Evolutionary conservation across 1,140 invertebrate species (phyloP), one percentile per base, ranked within the genome.

Genomic region (Heliconius congener): DNA sequence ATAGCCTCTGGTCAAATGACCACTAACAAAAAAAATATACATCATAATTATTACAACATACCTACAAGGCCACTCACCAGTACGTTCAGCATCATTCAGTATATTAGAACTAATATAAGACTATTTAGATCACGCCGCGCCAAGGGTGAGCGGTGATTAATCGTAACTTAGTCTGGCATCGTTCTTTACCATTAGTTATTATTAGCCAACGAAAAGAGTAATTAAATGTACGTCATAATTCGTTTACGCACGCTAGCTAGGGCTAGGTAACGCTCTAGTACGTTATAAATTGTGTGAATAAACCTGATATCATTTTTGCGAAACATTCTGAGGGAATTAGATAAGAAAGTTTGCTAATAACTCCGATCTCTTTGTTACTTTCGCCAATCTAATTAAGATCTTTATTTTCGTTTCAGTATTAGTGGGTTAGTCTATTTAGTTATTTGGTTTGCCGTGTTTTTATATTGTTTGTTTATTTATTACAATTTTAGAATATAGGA

Each of bases 111-210:
- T 86, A 82, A 84, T 84, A 76, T 71, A 77, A 79, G 82, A 83
- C 82, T 78, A 87, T 84, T 83, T 85, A 83, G 83, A 86, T 80
- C 83, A 85, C 83, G 81, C 80, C 84, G 77, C 83, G 82, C 81
- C 87, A 89, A 88, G 86, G 83, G 81, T 87, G 84, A 82, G 74
- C 84, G 81, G 84, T 90, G 86, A 90, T 91, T 88, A 90, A 90
- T 92, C 77, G 82, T 79, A 80, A 82, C 83, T 82, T 84, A 79
- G 78, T 83, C 77, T 83, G 83, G 75, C 85, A 83, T 82, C 81
- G 83, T 75, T 86, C 85, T 81, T 85, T 84, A 84, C 80, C 82
- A 84, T 88, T 83, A 86, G 79, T 72, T 78, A 71, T 73, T 82
- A 82, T 84, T 87, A 85, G 80, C 78, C 76, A 85, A 83, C 76